Evolutionary conservation across 2,113 vertebrate genomes (phyloP).

Genomic region (Zingel zingel): DNA sequence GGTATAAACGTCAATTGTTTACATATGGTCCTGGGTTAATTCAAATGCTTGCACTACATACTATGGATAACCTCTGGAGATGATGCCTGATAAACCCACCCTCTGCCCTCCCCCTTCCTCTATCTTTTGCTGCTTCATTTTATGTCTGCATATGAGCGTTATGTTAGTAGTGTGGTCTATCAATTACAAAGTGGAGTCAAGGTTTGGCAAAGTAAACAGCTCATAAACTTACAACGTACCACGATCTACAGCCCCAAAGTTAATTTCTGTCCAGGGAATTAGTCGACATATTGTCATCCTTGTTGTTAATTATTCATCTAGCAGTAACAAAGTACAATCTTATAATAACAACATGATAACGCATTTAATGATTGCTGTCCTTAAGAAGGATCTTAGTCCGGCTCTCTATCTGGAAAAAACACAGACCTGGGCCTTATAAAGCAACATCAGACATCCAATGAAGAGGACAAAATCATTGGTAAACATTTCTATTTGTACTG

Average conservation of each 20-base stretch:
- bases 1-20: not conserved
- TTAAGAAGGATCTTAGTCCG: not conserved
- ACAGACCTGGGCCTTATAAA: not conserved
- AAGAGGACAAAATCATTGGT: slow-evolving; percentile 1
- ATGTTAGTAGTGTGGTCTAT: not conserved
- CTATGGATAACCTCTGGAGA: slow-evolving; percentile 10
- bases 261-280: not conserved
- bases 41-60: not conserved
- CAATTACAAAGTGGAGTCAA: slow-evolving; percentile 17
- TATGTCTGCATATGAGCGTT: slow-evolving; percentile 2
- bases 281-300: not conserved
- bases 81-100: slow-evolving; percentile 12
- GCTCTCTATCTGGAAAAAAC: not conserved
- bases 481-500: not conserved
- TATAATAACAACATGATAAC: not conserved
- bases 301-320: not conserved
- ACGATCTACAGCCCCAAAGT: not conserved
- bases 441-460: not conserved
- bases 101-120: not conserved
- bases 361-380: not conserved
- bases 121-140: slow-evolving; percentile 22
- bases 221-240: not conserved
- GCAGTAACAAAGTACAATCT: slow-evolving; percentile 5
- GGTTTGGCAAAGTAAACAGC: slow-evolving; percentile 19
- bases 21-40: not conserved